Evolutionary conservation across 2,113 vertebrate species (phyloP), one percentile per base, ranked within the genome.

Genomic region (Anser brachyrhynchus): DNA sequence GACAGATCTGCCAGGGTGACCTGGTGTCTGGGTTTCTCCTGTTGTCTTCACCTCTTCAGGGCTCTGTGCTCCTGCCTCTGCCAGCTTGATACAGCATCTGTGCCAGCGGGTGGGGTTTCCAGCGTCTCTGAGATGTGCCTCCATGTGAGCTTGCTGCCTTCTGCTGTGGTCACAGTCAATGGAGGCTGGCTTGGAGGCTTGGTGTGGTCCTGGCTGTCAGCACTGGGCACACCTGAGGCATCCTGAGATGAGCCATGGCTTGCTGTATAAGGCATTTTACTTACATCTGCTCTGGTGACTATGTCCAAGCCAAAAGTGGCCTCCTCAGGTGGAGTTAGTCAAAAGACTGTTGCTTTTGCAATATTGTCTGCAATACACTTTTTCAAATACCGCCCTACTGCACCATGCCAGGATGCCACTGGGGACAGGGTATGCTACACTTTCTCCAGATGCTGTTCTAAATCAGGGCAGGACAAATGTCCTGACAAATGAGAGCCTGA

Each of bases 41-140:
- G 31, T 87, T 90, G 87, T 10, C 81, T 51, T 37, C 82, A 79
- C 90, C 75, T 94, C 58, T 31, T 39, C 62, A 25, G 74, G 58
- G 85, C 78, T 85, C 78, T 52, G 52, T 61, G 77, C 59, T 70
- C 35, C 16, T 49, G 28, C 52, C 59, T 70, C 44, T 84, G 81
- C 87, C 87, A 93, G 78, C 87, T 91, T 90, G 89, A 46, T 65
- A 20, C 73, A 94, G 93, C 84, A 21, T 0, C 5, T 46, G 87
- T 69, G 66, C 96, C 84, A 91, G 90, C 90, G 92, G 84, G n/a
- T 75, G 92, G 77, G 74, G 37, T 72, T 87, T 72, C 57, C 8
- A 2, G 17, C 81, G 59, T 43, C 73, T 59, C 77, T 9, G 73
- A 23, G 55, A 19, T 6, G 41, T 28, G 46, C 28, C 70, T 84